phyloP scores from a whole-genome alignment of 2,888 invertebrate species.

The Baronia brevicornis region DNA sequence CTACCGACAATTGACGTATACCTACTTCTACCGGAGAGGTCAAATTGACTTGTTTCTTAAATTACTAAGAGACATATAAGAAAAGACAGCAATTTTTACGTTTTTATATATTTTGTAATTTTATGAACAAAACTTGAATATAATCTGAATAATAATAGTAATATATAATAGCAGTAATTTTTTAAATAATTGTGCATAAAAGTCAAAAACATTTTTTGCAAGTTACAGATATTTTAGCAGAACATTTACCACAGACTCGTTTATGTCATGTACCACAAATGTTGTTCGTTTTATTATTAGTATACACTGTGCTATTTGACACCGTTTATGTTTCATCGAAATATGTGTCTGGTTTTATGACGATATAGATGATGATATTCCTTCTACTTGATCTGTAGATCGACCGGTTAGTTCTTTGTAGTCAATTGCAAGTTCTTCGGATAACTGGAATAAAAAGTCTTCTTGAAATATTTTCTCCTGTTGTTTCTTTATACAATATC shows the following conservation, averaged over 20 bases:
- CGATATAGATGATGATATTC: no score
- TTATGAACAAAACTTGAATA: conserved; percentile 3
- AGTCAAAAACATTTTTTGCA: conserved; percentile 6
- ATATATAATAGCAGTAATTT: conserved; percentile 4
- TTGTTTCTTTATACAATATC: neutral
- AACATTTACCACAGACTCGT: conserved; percentile 7
- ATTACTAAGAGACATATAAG: conserved; percentile 2
- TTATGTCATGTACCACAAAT: conserved; percentile 6
- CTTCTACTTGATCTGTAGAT: no score
- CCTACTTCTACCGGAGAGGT: no score
- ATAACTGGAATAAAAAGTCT: neutral
- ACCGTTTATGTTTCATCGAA: conserved; percentile 6
- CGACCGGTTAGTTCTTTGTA: no score
- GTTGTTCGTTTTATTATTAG: conserved; percentile 7
- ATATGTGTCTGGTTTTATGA: no score
- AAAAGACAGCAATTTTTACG: conserved; percentile 3
- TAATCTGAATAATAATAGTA: conserved; percentile 6
- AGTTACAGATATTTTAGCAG: conserved; percentile 5
- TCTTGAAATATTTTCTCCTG: neutral
- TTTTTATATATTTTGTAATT: conserved; percentile 4
- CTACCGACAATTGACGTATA: no score
- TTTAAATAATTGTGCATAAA: conserved; percentile 5
- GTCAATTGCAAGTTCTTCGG: neutral
- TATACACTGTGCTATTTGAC: conserved; percentile 5
- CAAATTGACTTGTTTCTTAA: conserved; percentile 4